A percentile compares a stretch with the other conserved stretches of the same genome.
Evolutionary conservation across 2,888 invertebrate genomes (phyloP).

Genomic region (Eupithecia subfuscata): DNA sequence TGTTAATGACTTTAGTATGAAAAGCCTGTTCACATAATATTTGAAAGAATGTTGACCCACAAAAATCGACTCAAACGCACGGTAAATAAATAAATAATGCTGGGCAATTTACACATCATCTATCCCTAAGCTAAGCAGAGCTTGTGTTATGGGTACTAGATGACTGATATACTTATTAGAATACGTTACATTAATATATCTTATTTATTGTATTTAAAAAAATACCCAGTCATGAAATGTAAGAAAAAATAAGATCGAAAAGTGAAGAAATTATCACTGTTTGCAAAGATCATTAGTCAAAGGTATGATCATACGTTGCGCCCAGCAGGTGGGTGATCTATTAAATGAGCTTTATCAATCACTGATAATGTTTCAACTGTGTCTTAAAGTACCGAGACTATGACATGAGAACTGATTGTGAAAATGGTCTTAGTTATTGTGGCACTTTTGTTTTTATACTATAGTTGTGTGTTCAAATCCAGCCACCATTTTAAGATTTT

Average conservation of each 20-base stretch:
- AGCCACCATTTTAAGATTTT: background rate
- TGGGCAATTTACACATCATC: too few species aligned
- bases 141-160: too few species aligned
- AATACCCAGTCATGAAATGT: background rate
- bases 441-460: background rate
- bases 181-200: too few species aligned
- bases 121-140: too few species aligned
- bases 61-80: background rate
- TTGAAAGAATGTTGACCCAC: background rate
- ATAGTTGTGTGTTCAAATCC: background rate
- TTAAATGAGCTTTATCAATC: constrained; percentile 39
- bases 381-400: constrained; percentile 60
- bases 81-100: background rate
- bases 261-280: constrained; percentile 76
- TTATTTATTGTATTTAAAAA: too few species aligned
- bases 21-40: too few species aligned
- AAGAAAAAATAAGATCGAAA: constrained; percentile 44
- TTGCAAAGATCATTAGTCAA: constrained; percentile 52
- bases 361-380: constrained; percentile 55
- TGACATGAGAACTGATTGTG: constrained; percentile 24
- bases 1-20: too few species aligned
- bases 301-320: constrained; percentile 18
- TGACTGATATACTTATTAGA: too few species aligned
- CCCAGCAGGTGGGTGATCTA: constrained; percentile 32
- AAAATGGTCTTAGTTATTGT: constrained; percentile 1